Percentiles rank a stretch among this genome's conserved stretches.
Evolutionary conservation across 2,888 invertebrate species (phyloP).

Genomic region (Philopedon plagiatum): DNA sequence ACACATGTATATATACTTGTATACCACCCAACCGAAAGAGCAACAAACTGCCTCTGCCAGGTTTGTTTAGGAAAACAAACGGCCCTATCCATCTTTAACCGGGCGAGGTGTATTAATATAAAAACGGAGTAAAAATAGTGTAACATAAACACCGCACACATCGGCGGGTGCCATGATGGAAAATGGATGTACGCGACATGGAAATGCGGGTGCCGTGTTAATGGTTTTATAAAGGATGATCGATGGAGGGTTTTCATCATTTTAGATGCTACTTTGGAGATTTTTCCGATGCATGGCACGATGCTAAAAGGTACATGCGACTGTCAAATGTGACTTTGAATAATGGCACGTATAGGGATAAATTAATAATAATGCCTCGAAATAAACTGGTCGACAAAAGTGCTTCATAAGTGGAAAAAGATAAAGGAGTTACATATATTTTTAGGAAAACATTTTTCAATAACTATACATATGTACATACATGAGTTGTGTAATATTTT

Average conservation of each 20-base stretch:
- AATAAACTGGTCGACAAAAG: no score
- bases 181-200: constrained; percentile 35
- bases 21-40: no score
- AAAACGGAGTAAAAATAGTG: constrained; percentile 7
- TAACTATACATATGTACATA: no score
- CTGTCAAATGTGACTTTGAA: constrained; percentile 32
- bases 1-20: no score
- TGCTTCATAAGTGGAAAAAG: no score
- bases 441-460: no score
- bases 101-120: background rate
- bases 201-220: constrained; percentile 43
- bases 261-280: constrained; percentile 38
- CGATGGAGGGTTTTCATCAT: constrained; percentile 46
- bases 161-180: constrained; percentile 3
- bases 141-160: background rate
- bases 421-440: no score
- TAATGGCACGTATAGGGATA: constrained; percentile 3
- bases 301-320: constrained; percentile 39
- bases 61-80: background rate
- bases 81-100: background rate
- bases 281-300: constrained; percentile 27
- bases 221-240: constrained; percentile 47
- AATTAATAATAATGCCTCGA: constrained; percentile 7
- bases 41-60: no score
- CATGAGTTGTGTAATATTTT: no score